Evolutionary conservation across 2,888 invertebrate species (phyloP).

Genomic region (Sympetrum striolatum): DNA sequence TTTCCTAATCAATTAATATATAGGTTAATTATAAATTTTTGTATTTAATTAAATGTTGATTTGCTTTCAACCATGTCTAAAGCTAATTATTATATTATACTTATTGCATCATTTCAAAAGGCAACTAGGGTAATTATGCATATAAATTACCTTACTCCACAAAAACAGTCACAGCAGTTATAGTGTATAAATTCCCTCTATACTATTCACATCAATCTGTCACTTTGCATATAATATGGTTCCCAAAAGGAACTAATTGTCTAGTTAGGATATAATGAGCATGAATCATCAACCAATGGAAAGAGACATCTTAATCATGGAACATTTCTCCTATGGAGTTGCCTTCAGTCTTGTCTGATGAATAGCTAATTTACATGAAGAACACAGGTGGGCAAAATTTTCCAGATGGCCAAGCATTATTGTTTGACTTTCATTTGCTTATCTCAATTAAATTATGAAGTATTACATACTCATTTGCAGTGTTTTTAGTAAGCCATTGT

Average conservation of each 20-base stretch:
- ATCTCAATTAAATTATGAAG: not conserved
- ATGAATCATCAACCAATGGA: conserved; percentile 20
- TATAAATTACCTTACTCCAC: conserved; percentile 44
- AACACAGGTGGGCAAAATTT: conserved; percentile 45
- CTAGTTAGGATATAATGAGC: conserved; percentile 32
- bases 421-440: conserved; percentile 11
- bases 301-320: conserved; percentile 8
- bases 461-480: not conserved
- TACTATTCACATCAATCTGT: conserved; percentile 30
- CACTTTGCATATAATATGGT: conserved; percentile 30
- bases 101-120: conserved; percentile 45
- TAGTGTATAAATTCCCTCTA: conserved; percentile 35
- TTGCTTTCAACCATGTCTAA: conserved; percentile 21
- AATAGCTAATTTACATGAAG: conserved; percentile 44
- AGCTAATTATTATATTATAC: conserved; percentile 19
- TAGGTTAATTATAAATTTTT: not conserved
- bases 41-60: conserved; percentile 3
- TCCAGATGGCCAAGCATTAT: not conserved
- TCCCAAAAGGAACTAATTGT: conserved; percentile 20
- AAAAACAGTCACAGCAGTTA: conserved; percentile 45
- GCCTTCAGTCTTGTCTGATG: conserved; percentile 45
- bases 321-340: conserved; percentile 34
- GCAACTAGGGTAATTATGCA: conserved; percentile 46
- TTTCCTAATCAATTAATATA: not conserved
- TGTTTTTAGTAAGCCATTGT: not conserved